Percentiles rank a stretch among this genome's conserved stretches.
These are phyloP conservation scores for Hydractinia symbiolongicarpus DNA, from an alignment of 30 jellyfish, hydroid and myxozoan species.

Conservation along the genomic window DNA sequence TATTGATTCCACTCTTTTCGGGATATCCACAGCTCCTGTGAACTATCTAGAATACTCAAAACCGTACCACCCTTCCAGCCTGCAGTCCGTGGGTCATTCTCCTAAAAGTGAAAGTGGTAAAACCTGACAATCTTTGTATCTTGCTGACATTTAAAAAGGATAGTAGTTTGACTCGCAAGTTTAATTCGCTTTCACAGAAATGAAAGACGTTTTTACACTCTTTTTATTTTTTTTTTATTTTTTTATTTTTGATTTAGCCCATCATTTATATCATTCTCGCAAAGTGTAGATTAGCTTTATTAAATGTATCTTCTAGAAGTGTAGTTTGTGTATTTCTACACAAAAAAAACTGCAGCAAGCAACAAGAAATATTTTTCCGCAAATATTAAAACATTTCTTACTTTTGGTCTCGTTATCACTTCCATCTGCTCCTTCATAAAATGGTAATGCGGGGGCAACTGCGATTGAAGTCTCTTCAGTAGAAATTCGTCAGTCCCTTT, in stretches of 20 bases:
- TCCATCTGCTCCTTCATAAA: constrained; percentile 87
- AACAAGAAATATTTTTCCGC: too few relatives aligned
- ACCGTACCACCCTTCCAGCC: constrained; percentile 98
- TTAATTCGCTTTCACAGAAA: background rate
- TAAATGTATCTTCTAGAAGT: too few relatives aligned
- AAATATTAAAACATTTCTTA: background rate
- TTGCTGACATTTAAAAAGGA: background rate
- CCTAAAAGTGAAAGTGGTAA: constrained; percentile 31
- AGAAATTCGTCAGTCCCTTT: constrained; percentile 70
- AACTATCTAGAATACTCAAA: constrained; percentile 82
- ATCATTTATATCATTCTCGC: background rate
- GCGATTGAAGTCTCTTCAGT: constrained; percentile 71
- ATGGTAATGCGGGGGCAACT: constrained; percentile 62
- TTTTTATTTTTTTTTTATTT: background rate
- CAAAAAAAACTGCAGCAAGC: too few relatives aligned
- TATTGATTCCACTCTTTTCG: constrained; percentile 60
- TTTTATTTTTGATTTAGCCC: background rate
- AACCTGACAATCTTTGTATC: background rate
- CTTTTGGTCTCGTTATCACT: constrained; percentile 84
- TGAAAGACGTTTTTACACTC: background rate
- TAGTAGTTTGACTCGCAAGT: background rate
- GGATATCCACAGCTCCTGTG: constrained; percentile 92
- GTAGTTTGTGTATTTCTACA: too few relatives aligned
- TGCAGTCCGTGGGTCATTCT: constrained; percentile 79
- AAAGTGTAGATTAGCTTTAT: too few relatives aligned